phyloP scores from a whole-genome alignment of 2,888 invertebrate species.

The Sesia apiformis region DNA sequence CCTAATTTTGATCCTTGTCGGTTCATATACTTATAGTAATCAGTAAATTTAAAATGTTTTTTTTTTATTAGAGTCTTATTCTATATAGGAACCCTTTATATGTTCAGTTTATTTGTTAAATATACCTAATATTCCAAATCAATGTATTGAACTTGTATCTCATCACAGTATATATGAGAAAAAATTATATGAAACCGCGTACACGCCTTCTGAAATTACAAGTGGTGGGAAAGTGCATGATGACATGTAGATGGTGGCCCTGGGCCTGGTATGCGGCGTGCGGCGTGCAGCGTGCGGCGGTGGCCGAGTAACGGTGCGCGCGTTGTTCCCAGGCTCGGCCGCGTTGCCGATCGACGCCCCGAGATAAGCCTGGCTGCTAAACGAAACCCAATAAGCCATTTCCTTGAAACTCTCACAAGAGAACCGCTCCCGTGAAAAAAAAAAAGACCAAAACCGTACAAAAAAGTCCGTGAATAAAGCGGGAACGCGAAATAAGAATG shows the following conservation, averaged over 20 bases:
- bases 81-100: too few species aligned
- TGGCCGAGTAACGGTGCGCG: conserved; percentile 39
- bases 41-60: too few species aligned
- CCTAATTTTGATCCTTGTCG: too few species aligned
- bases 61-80: too few species aligned
- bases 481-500: conserved; percentile 72
- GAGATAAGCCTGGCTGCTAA: conserved; percentile 59
- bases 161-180: too few species aligned
- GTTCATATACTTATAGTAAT: too few species aligned
- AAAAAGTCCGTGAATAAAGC: conserved; percentile 66
- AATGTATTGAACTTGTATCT: too few species aligned
- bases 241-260: conserved; percentile 24
- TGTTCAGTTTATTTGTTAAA: too few species aligned
- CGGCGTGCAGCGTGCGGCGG: conserved; percentile 21
- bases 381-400: conserved; percentile 71
- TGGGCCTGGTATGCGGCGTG: neutral
- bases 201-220: neutral
- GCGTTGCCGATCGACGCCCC: conserved; percentile 42
- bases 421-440: conserved; percentile 58
- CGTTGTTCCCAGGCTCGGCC: conserved; percentile 46
- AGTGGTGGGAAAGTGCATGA: conserved; percentile 13
- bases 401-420: conserved; percentile 67
- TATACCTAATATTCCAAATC: too few species aligned
- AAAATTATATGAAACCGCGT: too few species aligned
- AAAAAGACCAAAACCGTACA: conserved; percentile 55